These are phyloP conservation scores for Phallusia fumigata DNA, from an alignment of 23 tunicate species.

Conservation along the genomic window DNA sequence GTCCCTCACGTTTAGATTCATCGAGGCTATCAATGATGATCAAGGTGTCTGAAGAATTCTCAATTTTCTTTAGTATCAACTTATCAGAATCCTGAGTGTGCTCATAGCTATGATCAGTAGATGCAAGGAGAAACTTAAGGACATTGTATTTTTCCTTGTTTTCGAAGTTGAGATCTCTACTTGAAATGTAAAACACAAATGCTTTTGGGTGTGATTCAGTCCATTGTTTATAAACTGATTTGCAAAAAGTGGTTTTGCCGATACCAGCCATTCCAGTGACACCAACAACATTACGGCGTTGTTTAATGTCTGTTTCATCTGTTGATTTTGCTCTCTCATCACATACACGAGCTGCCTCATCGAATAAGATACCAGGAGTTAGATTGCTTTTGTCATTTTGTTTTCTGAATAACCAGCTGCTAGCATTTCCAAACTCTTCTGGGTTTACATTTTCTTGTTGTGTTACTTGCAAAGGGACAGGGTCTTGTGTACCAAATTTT, in stretches of 20 bases:
- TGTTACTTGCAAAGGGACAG: neutral
- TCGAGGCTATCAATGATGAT: neutral
- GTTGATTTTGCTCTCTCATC: neutral
- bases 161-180: neutral
- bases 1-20: neutral
- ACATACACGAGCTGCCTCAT: neutral
- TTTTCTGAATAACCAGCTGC: neutral
- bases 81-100: neutral
- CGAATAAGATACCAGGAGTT: neutral
- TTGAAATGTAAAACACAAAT: neutral
- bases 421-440: neutral
- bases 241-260: constrained; percentile 1
- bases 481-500: neutral
- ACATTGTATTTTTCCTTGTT: neutral
- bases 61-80: neutral
- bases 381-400: neutral
- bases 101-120: neutral
- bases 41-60: neutral
- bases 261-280: constrained; percentile 4
- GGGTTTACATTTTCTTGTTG: neutral
- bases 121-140: neutral
- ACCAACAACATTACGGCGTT: neutral
- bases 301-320: neutral
- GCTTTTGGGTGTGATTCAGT: neutral
- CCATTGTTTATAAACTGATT: neutral